These are phyloP conservation scores for Zoanthus solanderi DNA, from an alignment of 92 coral and sea anemone genomes.

Conservation along the genomic window DNA sequence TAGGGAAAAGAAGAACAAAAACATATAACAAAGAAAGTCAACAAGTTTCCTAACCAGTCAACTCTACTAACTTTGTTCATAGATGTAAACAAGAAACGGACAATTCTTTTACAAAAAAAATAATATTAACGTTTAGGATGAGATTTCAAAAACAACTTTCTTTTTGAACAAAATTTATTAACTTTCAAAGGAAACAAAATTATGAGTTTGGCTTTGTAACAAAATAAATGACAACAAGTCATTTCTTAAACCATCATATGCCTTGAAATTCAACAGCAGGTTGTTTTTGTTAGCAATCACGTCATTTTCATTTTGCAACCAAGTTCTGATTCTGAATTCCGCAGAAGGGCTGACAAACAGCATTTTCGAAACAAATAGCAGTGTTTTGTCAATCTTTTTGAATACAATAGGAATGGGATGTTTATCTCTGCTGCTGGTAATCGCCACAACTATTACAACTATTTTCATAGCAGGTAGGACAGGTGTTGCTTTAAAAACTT, in stretches of 20 bases:
- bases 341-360: not conserved
- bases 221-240: not conserved
- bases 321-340: not conserved
- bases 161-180: too few species aligned
- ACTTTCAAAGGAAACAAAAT: not conserved
- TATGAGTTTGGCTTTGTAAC: not conserved
- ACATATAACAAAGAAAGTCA: too few species aligned
- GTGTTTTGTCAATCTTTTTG: not conserved
- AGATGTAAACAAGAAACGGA: too few species aligned
- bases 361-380: not conserved
- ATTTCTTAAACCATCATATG: not conserved
- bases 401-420: not conserved
- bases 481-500: not conserved
- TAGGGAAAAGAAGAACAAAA: too few species aligned
- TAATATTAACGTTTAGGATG: too few species aligned
- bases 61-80: too few species aligned
- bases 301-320: not conserved
- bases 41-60: too few species aligned
- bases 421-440: not conserved
- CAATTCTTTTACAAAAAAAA: too few species aligned
- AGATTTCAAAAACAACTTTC: too few species aligned
- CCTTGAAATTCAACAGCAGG: slow-evolving; percentile 12
- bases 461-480: slow-evolving; percentile 27
- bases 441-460: not conserved
- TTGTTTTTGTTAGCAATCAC: slow-evolving; percentile 12